Conservation (phyloP, 2,888 invertebrate genomes). For the Cylloceria caligata region DNA sequence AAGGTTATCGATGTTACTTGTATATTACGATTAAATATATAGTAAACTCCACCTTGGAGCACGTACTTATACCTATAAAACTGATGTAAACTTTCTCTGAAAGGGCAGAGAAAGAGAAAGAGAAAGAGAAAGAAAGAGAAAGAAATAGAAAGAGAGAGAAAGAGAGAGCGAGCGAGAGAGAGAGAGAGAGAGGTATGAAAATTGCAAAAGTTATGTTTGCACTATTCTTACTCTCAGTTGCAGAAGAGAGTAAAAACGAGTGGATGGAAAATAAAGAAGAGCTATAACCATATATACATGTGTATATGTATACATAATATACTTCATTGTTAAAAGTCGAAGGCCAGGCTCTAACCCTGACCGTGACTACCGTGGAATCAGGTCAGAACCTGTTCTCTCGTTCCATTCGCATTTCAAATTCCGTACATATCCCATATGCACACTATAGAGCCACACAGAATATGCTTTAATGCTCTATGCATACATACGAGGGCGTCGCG, state of each 20-base stretch:
- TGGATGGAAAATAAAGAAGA: neutral
- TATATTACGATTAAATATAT: neutral
- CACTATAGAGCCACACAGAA: constrained; percentile 13
- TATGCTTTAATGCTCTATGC: neutral
- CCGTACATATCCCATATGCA: constrained; percentile 31
- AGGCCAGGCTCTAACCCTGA: constrained; percentile 75
- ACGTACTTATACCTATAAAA: neutral
- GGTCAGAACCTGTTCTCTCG: constrained; percentile 78
- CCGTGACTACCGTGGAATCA: constrained; percentile 74
- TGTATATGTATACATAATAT: neutral
- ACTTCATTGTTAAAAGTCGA: constrained; percentile 69
- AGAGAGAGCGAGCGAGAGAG: no score
- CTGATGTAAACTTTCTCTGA: constrained; percentile 1
- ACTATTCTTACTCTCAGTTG: neutral
- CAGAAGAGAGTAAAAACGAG: neutral
- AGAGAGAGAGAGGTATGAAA: neutral
- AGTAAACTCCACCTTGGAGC: neutral
- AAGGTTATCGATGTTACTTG: constrained; percentile 41
- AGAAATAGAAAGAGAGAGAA: no score
- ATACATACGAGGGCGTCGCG: neutral
- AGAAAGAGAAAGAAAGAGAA: no score
- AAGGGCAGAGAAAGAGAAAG: neutral
- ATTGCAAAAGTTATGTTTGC: constrained; percentile 21
- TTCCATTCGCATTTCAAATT: constrained; percentile 65
- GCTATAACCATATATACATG: no score